These are phyloP conservation scores for Gobio gobio DNA, from an alignment of 2,113 vertebrate species.

Conservation along the genomic window DNA sequence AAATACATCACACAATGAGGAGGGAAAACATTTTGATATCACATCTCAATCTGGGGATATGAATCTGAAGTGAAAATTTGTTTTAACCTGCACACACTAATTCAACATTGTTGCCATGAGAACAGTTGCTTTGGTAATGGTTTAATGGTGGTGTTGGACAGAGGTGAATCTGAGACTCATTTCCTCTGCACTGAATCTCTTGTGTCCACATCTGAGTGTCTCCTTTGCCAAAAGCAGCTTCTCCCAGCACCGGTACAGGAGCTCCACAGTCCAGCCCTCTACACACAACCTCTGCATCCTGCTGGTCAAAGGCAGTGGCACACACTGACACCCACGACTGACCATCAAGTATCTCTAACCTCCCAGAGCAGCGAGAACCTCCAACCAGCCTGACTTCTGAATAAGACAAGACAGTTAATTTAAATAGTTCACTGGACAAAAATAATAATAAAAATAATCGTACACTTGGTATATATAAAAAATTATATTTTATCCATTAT, in stretches of 20 bases:
- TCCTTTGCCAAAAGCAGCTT: no score
- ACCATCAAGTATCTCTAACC: no score
- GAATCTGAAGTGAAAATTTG: neutral
- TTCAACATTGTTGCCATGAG: neutral
- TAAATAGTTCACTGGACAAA: no score
- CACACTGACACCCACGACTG: no score
- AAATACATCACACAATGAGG: neutral
- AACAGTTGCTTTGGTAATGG: neutral
- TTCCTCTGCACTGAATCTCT: constrained; percentile 47
- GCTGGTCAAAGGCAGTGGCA: no score
- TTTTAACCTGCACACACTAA: neutral
- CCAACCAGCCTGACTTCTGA: neutral
- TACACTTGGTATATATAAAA: no score
- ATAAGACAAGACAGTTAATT: neutral
- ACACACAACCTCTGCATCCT: no score
- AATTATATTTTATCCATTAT: no score
- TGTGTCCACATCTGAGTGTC: neutral
- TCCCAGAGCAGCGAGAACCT: neutral
- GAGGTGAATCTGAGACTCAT: constrained; percentile 38
- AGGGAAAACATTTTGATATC: neutral
- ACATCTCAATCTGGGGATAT: neutral
- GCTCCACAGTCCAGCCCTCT: no score
- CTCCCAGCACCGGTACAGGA: no score
- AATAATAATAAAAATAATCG: no score
- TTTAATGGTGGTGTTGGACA: constrained; percentile 1